Conservation (phyloP, 2,888 invertebrate species). For the Orchestes rusci region DNA sequence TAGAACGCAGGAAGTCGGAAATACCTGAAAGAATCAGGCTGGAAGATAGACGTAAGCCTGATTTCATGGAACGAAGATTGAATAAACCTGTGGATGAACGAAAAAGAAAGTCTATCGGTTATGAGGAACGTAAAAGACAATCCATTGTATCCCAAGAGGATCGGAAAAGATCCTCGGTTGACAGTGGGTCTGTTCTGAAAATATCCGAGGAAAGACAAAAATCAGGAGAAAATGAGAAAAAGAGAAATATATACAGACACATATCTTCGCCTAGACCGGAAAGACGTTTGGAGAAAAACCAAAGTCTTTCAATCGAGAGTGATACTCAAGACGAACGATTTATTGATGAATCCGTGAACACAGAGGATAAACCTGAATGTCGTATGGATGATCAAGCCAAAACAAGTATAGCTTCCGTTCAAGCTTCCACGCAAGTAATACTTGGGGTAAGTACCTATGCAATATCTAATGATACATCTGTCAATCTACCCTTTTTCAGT, state of each 20-base stretch:
- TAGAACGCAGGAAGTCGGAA: conserved; percentile 15
- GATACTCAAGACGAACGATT: conserved; percentile 26
- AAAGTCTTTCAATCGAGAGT: conserved; percentile 30
- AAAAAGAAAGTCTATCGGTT: conserved; percentile 1
- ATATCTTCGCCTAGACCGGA: conserved; percentile 19
- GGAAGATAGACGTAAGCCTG: conserved; percentile 18
- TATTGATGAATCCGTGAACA: conserved; percentile 5
- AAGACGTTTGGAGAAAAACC: conserved; percentile 14
- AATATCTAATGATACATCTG: too few species aligned
- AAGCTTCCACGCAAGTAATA: conserved; percentile 20
- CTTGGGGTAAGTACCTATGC: conserved; percentile 18
- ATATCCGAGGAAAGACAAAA: conserved; percentile 17
- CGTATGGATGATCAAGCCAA: conserved; percentile 12
- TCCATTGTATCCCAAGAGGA: conserved; percentile 9
- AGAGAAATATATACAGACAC: conserved; percentile 23
- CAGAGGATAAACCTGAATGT: conserved; percentile 5
- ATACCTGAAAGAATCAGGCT: conserved; percentile 16
- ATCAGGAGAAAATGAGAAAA: conserved; percentile 20
- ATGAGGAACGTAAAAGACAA: conserved; percentile 2
- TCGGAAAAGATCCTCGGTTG: conserved; percentile 23
- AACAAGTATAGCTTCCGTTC: conserved; percentile 17
- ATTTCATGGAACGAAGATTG: conserved; percentile 18
- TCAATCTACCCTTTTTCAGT: too few species aligned
- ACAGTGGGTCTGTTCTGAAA: conserved; percentile 12
- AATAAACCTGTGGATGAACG: conserved; percentile 6